Base-by-base conservation (phyloP, 2,113 vertebrate genomes). In the Strix aluco region DNA sequence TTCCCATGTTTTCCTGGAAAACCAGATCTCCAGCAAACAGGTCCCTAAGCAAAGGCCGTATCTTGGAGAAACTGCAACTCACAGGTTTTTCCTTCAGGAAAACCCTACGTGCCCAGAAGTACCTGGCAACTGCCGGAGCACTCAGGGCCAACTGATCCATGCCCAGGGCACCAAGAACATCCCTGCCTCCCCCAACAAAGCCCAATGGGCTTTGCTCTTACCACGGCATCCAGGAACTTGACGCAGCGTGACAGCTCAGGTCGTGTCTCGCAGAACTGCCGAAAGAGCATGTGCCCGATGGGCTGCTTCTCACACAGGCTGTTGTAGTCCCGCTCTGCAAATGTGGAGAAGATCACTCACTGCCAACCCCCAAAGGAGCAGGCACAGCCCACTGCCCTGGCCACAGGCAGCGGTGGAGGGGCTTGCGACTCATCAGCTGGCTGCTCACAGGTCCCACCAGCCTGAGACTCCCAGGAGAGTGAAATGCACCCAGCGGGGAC, bases 181-280 rank as follows among this genome's bases (percentile, higher is more conserved):
- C 36, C 36, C 61, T 49, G 32, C 25, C 22, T 69, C 23, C 62
- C 71, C 20, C 57, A 46, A 0, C 0, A 11, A 74, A 51, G 54
- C 21, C 51, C 3, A 13, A 38, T 0, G 0, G 75, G 89, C 49
- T 90, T n/a, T 81, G 78, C 52, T 90, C 99, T 99, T 97, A 99
- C 99, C 99, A 99, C 99, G 7, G 99, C 98, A n/a, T 99, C 99
- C 98, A 99, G 98, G 97, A 99, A 99, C 96, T 97, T 98, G 88
- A 99, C 98, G 17, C 99, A 99, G 88, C 98, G 98, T 4, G 96
- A 98, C 95, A 99, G 98, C 97, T 99, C 99, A 0, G 98, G 98
- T 57, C 99, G 98, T 1, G 99, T 99, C 65, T 99, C 98, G 6
- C 99, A 99, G 98, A 99, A 99, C 95, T 99, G 98, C 36, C 99